Evolutionary conservation across 2,797 vertebrate genomes (phyloP), one percentile per base, ranked within the genome.

Genomic region (Hoplostethus atlanticus): DNA sequence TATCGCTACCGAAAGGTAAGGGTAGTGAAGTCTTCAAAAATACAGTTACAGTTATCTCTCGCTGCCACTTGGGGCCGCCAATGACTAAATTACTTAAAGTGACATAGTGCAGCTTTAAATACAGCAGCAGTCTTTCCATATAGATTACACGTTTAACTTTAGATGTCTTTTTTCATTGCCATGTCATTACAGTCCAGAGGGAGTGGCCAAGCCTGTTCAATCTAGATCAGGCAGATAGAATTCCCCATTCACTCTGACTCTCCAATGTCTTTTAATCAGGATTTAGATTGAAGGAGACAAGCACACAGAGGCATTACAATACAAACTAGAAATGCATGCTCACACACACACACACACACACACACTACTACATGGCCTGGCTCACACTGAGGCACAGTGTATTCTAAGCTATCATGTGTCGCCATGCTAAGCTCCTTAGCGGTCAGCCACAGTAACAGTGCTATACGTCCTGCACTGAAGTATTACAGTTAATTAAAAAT

Each of bases 401-500:
- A 42, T 50, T 57, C 58, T 42, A 15, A 57, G 12, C 31, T 38
- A 53, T 50, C 34, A 60, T 44, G 44, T 62, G 17, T 40, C 3
- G 31, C 46, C 62, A 44, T 57, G 46, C 64, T 65, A 47, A 61
- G 60, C 64, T 36, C 55, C 64, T 68, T 61, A 68, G 42, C 44
- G 30, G 54, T 47, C 55, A 55, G 57, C 51, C 44, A 66, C 50
- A 44, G 53, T n/a, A 55, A 44, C 47, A 38, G 50, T 36, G 40
- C 75, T 31, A n/a, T 46, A 57, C 62, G 30, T 69, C 46, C 57
- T 34, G 15, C 38, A 67, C n/a, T 21, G 3, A 9, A 58, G 47
- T 59, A 64, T 64, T 55, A 68, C 63, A 58, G 50, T 48, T 34
- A 68, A 76, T 76, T 64, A 59, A 36, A 34, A 50, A 34, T 34